phyloP scores from a whole-genome alignment of 2,113 vertebrate genomes.

The Aleadryas rufinucha region DNA sequence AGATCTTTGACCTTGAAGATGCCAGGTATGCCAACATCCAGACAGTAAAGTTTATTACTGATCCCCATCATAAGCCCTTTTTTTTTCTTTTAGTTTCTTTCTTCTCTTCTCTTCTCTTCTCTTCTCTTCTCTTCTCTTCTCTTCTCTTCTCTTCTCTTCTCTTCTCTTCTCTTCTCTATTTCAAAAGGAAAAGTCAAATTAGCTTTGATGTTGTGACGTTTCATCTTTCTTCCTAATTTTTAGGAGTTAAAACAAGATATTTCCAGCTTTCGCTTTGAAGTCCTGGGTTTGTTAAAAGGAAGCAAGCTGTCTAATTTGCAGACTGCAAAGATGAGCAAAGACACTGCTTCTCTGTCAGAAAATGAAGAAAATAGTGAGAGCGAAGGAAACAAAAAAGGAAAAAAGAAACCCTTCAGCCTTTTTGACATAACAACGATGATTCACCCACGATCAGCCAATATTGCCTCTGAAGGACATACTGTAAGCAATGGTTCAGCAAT shows the following conservation, averaged over 20 bases:
- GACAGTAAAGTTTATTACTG: background rate
- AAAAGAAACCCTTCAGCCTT: constrained; percentile 73
- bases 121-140: background rate
- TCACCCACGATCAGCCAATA: constrained; percentile 70
- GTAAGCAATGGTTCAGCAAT: constrained; percentile 76
- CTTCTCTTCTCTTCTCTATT: background rate
- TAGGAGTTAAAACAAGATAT: constrained; percentile 98
- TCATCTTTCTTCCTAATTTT: background rate
- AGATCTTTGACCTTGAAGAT: background rate
- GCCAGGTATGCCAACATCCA: background rate
- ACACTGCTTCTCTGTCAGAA: constrained; percentile 71
- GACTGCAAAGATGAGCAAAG: constrained; percentile 55
- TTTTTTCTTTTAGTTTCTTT: background rate
- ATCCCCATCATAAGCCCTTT: background rate
- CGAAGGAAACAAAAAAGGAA: constrained; percentile 65
- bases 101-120: background rate
- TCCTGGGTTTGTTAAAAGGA: constrained; percentile 88
- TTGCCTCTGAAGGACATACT: constrained; percentile 58
- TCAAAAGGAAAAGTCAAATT: background rate
- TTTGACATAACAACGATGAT: constrained; percentile 75
- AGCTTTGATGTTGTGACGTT: background rate
- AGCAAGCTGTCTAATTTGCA: constrained; percentile 68
- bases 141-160: background rate
- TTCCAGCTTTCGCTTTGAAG: constrained; percentile 97
- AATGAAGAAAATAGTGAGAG: constrained; percentile 75